Evolutionary conservation across 2,113 vertebrate species (phyloP).

Genomic region (Silurus meridionalis): DNA sequence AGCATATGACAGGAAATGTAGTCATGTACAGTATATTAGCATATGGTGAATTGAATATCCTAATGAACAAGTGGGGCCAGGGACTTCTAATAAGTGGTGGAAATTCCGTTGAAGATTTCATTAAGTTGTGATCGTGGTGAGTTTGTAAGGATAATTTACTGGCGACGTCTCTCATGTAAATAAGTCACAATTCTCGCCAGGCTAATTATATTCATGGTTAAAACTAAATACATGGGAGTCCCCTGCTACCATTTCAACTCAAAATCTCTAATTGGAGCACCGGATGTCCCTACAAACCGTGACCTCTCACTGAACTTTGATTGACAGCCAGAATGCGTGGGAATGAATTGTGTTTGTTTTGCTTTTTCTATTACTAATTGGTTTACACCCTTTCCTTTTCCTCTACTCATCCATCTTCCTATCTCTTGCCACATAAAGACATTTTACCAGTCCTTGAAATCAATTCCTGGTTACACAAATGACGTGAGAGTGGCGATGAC

Average conservation of each 20-base stretch:
- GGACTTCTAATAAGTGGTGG: neutral
- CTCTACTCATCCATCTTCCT: neutral
- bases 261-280: neutral
- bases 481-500: neutral
- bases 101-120: neutral
- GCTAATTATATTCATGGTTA: neutral
- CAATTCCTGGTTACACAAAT: neutral
- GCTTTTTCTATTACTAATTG: slow-evolving; percentile 38
- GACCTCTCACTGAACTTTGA: slow-evolving; percentile 19
- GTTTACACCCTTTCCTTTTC: slow-evolving; percentile 28
- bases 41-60: no score
- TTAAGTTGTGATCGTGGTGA: neutral
- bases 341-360: neutral
- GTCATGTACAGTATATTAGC: neutral
- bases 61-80: neutral
- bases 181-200: neutral
- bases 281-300: neutral
- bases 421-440: slow-evolving; percentile 3
- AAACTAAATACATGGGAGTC: neutral
- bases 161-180: neutral
- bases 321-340: slow-evolving; percentile 7
- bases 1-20: neutral
- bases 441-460: neutral
- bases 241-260: neutral
- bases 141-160: neutral